Conservation (phyloP, 2,797 vertebrate genomes). For the Helarctos malayanus region DNA sequence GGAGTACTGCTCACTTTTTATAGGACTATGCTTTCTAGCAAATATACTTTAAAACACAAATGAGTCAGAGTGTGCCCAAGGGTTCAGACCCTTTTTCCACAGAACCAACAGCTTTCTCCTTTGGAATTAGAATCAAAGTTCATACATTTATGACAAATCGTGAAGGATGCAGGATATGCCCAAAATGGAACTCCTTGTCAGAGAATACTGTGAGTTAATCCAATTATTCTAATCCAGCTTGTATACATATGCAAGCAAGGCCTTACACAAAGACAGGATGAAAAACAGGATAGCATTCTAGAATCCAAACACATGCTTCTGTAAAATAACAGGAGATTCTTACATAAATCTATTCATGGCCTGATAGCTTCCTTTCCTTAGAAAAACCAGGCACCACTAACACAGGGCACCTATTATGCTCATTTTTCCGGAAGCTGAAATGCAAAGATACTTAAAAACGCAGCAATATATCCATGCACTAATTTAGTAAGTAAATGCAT, state of each 20-base stretch:
- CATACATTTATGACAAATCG: background rate
- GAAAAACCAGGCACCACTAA: background rate
- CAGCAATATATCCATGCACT: background rate
- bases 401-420: background rate
- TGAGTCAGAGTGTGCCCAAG: background rate
- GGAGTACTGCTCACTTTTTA: background rate
- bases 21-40: slow-evolving; percentile 43
- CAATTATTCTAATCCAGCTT: background rate
- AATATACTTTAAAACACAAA: slow-evolving; percentile 28
- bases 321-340: background rate
- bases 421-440: background rate
- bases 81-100: background rate
- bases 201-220: background rate
- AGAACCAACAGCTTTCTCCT: background rate
- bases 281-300: background rate
- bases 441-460: background rate
- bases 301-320: background rate
- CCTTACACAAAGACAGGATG: background rate
- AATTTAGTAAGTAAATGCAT: background rate
- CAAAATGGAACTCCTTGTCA: background rate
- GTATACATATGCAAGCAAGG: background rate
- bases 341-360: background rate
- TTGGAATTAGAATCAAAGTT: background rate
- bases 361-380: background rate
- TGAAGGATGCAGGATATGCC: background rate